Percentiles rank a stretch among this genome's conserved stretches.
Conservation (phyloP, 2,888 invertebrate genomes). For the Drosophila tripunctata region DNA sequence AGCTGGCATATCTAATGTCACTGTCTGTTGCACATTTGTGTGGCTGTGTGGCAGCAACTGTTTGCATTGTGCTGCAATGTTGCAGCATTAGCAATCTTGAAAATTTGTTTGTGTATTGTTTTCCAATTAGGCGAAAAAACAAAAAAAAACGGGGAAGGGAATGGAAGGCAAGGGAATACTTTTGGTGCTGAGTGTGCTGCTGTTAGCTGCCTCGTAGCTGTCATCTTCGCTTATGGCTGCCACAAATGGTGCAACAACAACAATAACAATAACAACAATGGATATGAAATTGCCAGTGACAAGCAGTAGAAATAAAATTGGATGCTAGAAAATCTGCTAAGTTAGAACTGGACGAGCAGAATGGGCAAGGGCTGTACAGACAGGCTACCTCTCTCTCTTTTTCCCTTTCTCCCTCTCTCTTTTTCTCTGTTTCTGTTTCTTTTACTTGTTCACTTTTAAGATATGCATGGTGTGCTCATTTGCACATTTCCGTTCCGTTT, state of each 20-base stretch:
- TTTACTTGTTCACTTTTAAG: conserved; percentile 45
- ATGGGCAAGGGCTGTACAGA: background rate
- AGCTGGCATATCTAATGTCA: conserved; percentile 6
- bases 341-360: conserved; percentile 20
- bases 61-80: conserved; percentile 15
- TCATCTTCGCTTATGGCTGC: conserved; percentile 57
- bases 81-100: conserved; percentile 25
- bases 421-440: background rate
- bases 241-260: conserved; percentile 47
- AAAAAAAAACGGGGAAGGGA: conserved; percentile 12
- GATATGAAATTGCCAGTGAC: conserved; percentile 64
- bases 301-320: conserved; percentile 41
- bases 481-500: conserved; percentile 75
- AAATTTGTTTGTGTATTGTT: conserved; percentile 63
- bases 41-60: conserved; percentile 13
- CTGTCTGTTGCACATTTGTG: conserved; percentile 41
- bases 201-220: conserved; percentile 29
- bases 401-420: background rate
- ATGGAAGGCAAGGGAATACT: conserved; percentile 8
- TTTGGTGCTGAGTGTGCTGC: conserved; percentile 4
- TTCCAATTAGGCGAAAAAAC: conserved; percentile 67
- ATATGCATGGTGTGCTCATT: conserved; percentile 76
- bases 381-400: background rate
- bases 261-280: conserved; percentile 28
- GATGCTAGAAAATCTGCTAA: conserved; percentile 19